Percentiles rank a stretch among this genome's conserved stretches.
phyloP scores from a whole-genome alignment of 2,888 invertebrate genomes.

The Drosophila phalerata region DNA sequence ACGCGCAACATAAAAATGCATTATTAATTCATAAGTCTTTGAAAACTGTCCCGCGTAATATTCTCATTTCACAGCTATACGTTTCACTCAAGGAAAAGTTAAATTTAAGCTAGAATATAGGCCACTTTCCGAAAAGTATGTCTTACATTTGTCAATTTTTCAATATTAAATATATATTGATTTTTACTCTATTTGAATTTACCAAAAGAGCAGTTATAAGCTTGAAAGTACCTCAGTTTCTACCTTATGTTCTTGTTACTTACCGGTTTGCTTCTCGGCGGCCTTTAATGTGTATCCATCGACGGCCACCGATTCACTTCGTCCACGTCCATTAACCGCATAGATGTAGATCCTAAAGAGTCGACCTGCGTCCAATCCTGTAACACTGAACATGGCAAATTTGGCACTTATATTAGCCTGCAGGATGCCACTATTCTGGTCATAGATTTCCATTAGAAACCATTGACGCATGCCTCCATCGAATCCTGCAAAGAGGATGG shows the following conservation, averaged over 20 bases:
- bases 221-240: not conserved
- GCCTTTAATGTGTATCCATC: constrained; percentile 91
- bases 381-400: constrained; percentile 91
- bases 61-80: not conserved
- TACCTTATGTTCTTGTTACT: constrained; percentile 46
- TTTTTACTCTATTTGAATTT: not conserved
- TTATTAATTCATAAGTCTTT: constrained; percentile 52
- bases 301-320: constrained; percentile 90
- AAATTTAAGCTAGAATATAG: not conserved
- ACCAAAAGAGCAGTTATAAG: not conserved
- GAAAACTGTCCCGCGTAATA: constrained; percentile 12
- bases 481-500: constrained; percentile 86
- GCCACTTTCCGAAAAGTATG: not conserved
- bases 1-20: constrained; percentile 33
- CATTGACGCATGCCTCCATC: constrained; percentile 91
- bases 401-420: constrained; percentile 90
- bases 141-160: not conserved
- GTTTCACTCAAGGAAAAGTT: not conserved
- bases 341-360: constrained; percentile 92
- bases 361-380: constrained; percentile 92
- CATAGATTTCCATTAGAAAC: constrained; percentile 91
- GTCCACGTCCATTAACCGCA: constrained; percentile 93
- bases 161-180: too few relatives aligned
- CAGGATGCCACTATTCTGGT: constrained; percentile 88
- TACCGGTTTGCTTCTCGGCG: constrained; percentile 92